Conservation (phyloP, 2,113 vertebrate genomes). For the Rhea americana region DNA sequence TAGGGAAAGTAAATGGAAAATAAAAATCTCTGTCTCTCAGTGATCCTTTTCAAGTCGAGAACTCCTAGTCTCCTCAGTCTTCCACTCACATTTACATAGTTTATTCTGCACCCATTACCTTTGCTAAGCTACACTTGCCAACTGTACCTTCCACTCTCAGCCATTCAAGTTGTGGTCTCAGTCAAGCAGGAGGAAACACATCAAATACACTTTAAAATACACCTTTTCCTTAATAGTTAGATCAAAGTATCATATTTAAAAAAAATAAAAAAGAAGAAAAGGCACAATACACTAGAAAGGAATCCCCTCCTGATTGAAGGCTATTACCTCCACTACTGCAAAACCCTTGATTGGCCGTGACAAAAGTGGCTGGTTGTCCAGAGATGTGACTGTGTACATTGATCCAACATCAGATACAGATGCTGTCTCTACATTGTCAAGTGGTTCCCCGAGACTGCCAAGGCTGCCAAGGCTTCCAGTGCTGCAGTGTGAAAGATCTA, state of each 20-base stretch:
- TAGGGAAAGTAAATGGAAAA: not conserved
- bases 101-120: not conserved
- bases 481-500: conserved; percentile 93
- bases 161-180: not conserved
- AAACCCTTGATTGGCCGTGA: conserved; percentile 93
- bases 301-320: not conserved
- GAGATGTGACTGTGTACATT: conserved; percentile 87
- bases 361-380: conserved; percentile 84
- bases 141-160: not conserved
- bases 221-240: not conserved
- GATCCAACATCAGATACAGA: conserved; percentile 88
- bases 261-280: not conserved
- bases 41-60: not conserved
- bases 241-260: not conserved
- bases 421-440: conserved; percentile 85
- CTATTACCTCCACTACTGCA: conserved; percentile 92
- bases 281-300: not conserved
- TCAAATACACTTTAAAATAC: not conserved
- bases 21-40: not conserved
- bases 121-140: not conserved
- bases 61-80: not conserved
- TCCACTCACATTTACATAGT: fast-evolving
- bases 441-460: conserved; percentile 89
- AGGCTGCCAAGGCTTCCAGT: conserved; percentile 93
- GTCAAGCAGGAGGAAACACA: not conserved